Evolutionary conservation across 2,888 invertebrate species (phyloP), one percentile per base, ranked within the genome.

Genomic region (Teleiodes luculella): DNA sequence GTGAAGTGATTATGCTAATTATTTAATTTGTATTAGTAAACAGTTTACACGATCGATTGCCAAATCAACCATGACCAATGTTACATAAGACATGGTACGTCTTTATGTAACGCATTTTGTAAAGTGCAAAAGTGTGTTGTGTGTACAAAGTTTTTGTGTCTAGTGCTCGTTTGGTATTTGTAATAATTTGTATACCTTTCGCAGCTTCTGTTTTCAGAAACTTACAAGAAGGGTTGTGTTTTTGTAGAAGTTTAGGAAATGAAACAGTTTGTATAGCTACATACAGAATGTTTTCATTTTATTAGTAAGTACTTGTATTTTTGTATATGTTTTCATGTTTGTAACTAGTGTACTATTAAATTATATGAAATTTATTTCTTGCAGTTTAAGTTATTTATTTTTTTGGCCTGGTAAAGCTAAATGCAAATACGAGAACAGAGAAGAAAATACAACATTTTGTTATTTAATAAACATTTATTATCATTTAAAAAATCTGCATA

Each of bases 401-500:
- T n/a, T n/a, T n/a, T n/a, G n/a, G n/a, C n/a, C n/a, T n/a, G n/a
- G n/a, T n/a, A n/a, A n/a, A n/a, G n/a, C n/a, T n/a, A n/a, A 24
- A 4, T 4, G 3, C 24, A 24, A 24, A 24, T 24, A 6, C 24
- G 24, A 24, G 24, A 24, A 6, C 24, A 24, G 3, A 43, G 4
- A 28, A 1, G 2, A 13, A n/a, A 13, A 43, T 28, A 43, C n/a
- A n/a, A 13, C 28, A 43, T 10, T 33, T 13, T 43, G 11, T 13
- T 24, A 65, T 73, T 72, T 74, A 75, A 69, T 70, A 83, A 85
- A 84, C 83, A 84, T 88, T 86, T 87, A 86, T 84, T 88, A 74
- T 71, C 73, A 64, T 73, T n/a, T 67, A 74, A 77, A 79, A 76
- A 84, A 80, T 80, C 73, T 78, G 76, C 76, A 80, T 74, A 86